Conservation (phyloP, 2,113 vertebrate genomes). For the Upupa epops region DNA sequence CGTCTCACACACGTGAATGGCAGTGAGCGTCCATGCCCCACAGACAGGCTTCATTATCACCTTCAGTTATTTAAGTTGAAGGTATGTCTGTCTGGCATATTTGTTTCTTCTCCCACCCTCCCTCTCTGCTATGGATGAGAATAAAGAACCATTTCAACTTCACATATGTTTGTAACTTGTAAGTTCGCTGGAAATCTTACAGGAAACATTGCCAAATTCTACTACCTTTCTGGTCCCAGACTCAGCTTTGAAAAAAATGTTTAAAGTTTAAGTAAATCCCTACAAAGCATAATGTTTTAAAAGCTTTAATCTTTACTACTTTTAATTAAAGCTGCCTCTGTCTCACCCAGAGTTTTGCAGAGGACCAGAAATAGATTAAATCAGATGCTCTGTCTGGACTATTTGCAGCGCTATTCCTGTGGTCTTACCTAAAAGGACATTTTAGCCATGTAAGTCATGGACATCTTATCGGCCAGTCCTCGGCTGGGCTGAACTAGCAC, state of each 20-base stretch:
- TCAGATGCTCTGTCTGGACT: background rate
- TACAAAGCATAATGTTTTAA: background rate
- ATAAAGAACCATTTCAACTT: conserved; percentile 51
- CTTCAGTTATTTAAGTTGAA: conserved; percentile 48
- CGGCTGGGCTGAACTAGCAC: background rate
- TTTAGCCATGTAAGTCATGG: background rate
- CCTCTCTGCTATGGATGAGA: conserved; percentile 22
- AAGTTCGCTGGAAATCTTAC: conserved; percentile 50
- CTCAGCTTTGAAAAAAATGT: conserved; percentile 31
- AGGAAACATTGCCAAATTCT: conserved; percentile 63
- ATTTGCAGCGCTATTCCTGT: conserved; percentile 31
- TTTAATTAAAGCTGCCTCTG: conserved; percentile 28
- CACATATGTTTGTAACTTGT: conserved; percentile 60
- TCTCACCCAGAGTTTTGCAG: background rate
- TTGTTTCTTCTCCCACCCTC: conserved; percentile 18
- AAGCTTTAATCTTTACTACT: conserved; percentile 1
- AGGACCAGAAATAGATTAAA: background rate
- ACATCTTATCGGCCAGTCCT: background rate
- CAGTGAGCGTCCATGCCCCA: conserved; percentile 34
- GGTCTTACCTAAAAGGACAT: conserved; percentile 33
- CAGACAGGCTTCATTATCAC: conserved; percentile 23
- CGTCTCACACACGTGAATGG: background rate
- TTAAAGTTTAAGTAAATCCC: conserved; percentile 27
- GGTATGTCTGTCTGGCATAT: conserved; percentile 42
- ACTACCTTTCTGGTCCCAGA: conserved; percentile 29